Evolutionary conservation across 1,140 invertebrate species (phyloP).

Genomic region (Antheraea pernyi): DNA sequence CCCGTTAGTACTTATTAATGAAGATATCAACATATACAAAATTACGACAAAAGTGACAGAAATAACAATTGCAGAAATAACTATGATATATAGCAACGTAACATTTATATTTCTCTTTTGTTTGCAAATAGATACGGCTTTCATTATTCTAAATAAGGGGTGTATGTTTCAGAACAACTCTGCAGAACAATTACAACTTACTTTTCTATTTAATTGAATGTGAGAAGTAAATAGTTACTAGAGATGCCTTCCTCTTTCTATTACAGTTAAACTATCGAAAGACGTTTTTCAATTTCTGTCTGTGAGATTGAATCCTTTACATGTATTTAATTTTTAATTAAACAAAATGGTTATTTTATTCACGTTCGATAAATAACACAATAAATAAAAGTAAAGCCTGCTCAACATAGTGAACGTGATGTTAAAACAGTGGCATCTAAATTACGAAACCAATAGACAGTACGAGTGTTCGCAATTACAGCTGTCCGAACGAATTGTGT

Average conservation of each 20-base stretch:
- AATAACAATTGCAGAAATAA: too few relatives aligned
- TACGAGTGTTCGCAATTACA: slow-evolving; percentile 59
- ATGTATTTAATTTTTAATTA: not conserved
- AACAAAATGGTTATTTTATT: not conserved
- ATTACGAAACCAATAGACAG: slow-evolving; percentile 47
- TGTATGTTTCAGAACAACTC: not conserved
- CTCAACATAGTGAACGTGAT: slow-evolving; percentile 25
- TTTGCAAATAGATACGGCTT: too few relatives aligned
- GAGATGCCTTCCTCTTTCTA: not conserved
- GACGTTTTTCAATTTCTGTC: not conserved
- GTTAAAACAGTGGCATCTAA: slow-evolving; percentile 45
- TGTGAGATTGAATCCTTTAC: too few relatives aligned
- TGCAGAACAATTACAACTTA: not conserved
- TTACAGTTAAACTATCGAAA: not conserved
- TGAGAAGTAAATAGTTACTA: not conserved
- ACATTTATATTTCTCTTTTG: too few relatives aligned
- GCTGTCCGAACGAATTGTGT: slow-evolving; percentile 67
- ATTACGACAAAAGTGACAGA: too few relatives aligned
- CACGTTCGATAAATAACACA: not conserved
- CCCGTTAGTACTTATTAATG: too few relatives aligned
- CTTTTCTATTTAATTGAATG: not conserved
- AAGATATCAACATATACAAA: too few relatives aligned
- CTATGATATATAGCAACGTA: too few relatives aligned
- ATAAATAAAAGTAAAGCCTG: slow-evolving; percentile 1
- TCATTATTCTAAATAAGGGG: too few relatives aligned